Evolutionary conservation across 2,113 vertebrate species (phyloP), one percentile per base, ranked within the genome.

Genomic region (Corydoras sp.): DNA sequence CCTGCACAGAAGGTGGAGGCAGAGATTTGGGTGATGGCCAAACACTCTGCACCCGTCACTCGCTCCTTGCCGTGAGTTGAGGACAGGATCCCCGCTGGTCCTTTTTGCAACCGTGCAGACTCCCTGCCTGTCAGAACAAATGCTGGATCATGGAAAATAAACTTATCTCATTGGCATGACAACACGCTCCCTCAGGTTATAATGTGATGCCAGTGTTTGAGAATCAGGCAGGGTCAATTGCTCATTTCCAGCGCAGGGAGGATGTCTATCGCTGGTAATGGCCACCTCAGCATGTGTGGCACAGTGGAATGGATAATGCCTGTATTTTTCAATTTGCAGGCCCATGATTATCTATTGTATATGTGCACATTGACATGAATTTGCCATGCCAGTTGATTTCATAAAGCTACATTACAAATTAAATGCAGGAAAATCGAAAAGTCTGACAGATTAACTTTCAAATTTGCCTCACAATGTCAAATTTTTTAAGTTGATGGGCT

Each of bases 121-220:
- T 89, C 90, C 91, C 92, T 84, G 92, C 92, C 91, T 94, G 91
- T 92, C 91, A 90, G 90, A 93, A 93, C 92, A 93, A 95, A 95
- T 93, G 92, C 90, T 89, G 89, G 81, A 82, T 85, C 81, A 88
- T 89, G 85, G 91, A 92, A 92, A 95, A 95, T 95, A 94, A 94
- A 95, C 93, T 92, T 93, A 92, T 95, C 92, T 94, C 90, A 93
- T 96, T 94, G 92, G 88, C 90, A 92, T 93, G 92, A 94, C 93
- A 94, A 93, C 91, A 90, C 86, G 83, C 89, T 91, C 91, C 92
- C 92, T 88, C 91, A 88, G 89, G 92, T 94, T 91, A 89, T 90
- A 91, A 93, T 84, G 88, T 85, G 87, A 89, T 85, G 88, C 90
- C 90, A 89, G 89, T 93, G 84, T 85, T 81, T 83, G 84, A 79